Base-by-base conservation (phyloP, 2,888 invertebrate genomes). In the Xylota segnis region DNA sequence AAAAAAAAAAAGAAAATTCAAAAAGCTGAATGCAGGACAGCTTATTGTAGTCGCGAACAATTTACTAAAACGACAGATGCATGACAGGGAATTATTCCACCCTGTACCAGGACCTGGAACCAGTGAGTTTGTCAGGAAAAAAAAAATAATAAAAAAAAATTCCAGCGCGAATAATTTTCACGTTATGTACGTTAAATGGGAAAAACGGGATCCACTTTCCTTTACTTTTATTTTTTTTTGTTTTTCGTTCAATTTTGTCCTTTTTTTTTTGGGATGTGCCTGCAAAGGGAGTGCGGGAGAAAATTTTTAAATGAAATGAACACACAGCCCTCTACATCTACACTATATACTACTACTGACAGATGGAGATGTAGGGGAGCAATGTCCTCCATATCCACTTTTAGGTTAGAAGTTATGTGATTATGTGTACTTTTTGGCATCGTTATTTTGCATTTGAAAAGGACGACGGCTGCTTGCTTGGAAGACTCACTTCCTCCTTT, bases 41-140 rank as follows among this genome's bases (percentile, higher is more conserved):
- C 74, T 79, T 70, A 83, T 83, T 83, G 83, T 83, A 79, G 83
- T 83, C 79, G 70, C 79, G 79, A 79, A 79, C 83, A 84, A 84
- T 79, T 79, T 84, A 84, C 83, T 84, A 75, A 74, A 84, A 79
- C 74, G 83, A 79, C 79, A 79, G 83, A 83, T 79, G 83, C 83
- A 79, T 84, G 83, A 84, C 83, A 79, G 79, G 43, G 70, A 70
- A 79, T 84, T 84, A 84, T 84, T 84, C 65, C 74, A 65, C 56
- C 70, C 74, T 70, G 52, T 37, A 65, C n/a, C 63, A 52, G 18
- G 10, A 52, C 34, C n/a, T 29, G 45, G 9, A 27, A 58, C 34
- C 43, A 40, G 16, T 43, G 63, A 50, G 18, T 74, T 66, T 54
- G 29, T 43, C 27, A 47, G 68, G 50, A 52, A 12, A 65, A 71